Conservation (phyloP, 2,888 invertebrate species). For the Parasteatoda lunata region DNA sequence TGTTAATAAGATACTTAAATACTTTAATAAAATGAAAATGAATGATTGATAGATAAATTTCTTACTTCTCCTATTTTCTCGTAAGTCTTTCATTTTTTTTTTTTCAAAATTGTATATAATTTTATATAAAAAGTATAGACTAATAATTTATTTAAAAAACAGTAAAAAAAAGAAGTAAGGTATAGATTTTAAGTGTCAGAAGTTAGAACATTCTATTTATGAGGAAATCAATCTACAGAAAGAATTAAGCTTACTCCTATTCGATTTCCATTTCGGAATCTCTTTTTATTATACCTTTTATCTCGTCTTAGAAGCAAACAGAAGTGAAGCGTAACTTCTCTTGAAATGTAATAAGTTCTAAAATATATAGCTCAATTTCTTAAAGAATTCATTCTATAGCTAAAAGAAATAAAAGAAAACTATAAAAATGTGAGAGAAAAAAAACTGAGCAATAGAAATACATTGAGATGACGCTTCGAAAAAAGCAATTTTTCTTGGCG, state of each 20-base stretch:
- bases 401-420: conserved; percentile 9
- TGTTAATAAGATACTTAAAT: no score
- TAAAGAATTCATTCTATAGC: conserved; percentile 28
- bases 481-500: conserved; percentile 24
- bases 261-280: conserved; percentile 4
- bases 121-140: neutral
- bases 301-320: conserved; percentile 3
- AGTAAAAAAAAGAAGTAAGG: neutral
- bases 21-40: no score
- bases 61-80: no score
- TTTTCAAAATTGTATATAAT: no score
- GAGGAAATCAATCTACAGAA: neutral
- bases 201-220: neutral
- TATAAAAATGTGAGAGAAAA: conserved; percentile 19
- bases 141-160: neutral
- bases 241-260: neutral
- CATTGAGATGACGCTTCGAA: conserved; percentile 34
- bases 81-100: no score
- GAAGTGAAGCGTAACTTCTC: conserved; percentile 22
- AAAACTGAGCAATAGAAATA: conserved; percentile 44
- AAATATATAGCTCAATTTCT: conserved; percentile 55
- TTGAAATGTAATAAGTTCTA: conserved; percentile 42
- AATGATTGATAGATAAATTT: no score
- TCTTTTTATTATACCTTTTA: conserved; percentile 16
- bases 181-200: neutral